Evolutionary conservation across 1,140 invertebrate species (phyloP).

Genomic region (Potamilus streckersoni): DNA sequence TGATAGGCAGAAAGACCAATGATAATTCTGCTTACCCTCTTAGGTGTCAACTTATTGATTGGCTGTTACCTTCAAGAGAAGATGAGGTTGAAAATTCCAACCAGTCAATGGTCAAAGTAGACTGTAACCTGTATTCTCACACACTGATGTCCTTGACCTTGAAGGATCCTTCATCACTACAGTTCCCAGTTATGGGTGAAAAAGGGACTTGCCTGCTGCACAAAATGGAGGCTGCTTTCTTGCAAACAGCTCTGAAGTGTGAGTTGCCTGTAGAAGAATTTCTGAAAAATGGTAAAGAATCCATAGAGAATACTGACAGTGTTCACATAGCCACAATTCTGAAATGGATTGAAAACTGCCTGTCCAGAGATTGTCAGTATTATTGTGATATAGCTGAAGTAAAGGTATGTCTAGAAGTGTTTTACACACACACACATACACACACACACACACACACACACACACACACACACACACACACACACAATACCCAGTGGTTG

Average conservation of each 20-base stretch:
- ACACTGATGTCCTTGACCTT: conserved; percentile 26
- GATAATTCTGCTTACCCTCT: conserved; percentile 7
- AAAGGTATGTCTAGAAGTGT: conserved; percentile 5
- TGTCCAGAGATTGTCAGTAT: conserved; percentile 20
- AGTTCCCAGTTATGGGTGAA: background rate
- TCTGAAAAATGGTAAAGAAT: background rate
- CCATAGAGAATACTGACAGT: background rate
- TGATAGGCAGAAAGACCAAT: background rate
- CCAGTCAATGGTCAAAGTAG: conserved; percentile 7
- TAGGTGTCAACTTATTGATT: conserved; percentile 29
- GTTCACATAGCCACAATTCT: conserved; percentile 21
- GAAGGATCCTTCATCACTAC: conserved; percentile 11
- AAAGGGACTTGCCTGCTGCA: background rate
- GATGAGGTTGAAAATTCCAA: conserved; percentile 19
- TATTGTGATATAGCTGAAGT: conserved; percentile 2
- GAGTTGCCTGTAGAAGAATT: conserved; percentile 5
- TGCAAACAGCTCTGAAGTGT: conserved; percentile 12
- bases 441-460: no score
- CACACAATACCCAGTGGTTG: no score
- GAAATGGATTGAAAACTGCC: conserved; percentile 4
- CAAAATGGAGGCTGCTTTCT: conserved; percentile 5
- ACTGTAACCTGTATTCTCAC: conserved; percentile 24
- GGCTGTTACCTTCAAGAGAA: conserved; percentile 24
- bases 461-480: no score
- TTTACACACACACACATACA: no score